Evolutionary conservation across 2,797 vertebrate species (phyloP).

Genomic region (Lepidocolaptes lacrymiger): DNA sequence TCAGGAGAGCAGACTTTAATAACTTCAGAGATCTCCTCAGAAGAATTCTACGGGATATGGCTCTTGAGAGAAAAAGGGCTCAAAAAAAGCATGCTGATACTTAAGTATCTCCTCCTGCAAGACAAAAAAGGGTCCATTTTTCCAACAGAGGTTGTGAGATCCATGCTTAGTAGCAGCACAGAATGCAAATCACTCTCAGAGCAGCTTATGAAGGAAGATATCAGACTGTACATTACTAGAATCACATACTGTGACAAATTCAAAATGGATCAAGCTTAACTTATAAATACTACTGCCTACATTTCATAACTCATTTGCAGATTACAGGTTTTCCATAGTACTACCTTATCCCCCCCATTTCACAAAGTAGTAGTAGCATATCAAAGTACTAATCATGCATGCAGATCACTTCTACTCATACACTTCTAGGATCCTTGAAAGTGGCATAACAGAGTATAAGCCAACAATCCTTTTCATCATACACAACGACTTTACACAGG

Average conservation of each 20-base stretch:
- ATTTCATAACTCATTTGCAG: constrained; percentile 11
- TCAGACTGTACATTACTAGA: not conserved
- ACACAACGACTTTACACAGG: not conserved
- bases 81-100: not conserved
- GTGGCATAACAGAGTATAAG: not conserved
- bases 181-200: not conserved
- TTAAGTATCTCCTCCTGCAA: not conserved
- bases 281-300: not conserved
- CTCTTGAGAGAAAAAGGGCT: not conserved
- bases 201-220: not conserved
- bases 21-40: not conserved
- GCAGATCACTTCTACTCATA: constrained; percentile 33
- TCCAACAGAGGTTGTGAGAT: not conserved
- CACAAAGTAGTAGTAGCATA: not conserved
- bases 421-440: constrained; percentile 2
- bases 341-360: not conserved
- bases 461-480: not conserved
- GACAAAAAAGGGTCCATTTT: not conserved
- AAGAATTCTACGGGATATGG: not conserved
- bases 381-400: constrained; percentile 29
- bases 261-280: not conserved
- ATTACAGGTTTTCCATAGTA: constrained; percentile 15
- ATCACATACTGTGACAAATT: not conserved
- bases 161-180: not conserved
- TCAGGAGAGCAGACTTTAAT: not conserved